Percentiles rank a stretch among this genome's conserved stretches.
These are phyloP conservation scores for Xenops minutus DNA, from an alignment of 2,797 vertebrate genomes.

Conservation along the genomic window DNA sequence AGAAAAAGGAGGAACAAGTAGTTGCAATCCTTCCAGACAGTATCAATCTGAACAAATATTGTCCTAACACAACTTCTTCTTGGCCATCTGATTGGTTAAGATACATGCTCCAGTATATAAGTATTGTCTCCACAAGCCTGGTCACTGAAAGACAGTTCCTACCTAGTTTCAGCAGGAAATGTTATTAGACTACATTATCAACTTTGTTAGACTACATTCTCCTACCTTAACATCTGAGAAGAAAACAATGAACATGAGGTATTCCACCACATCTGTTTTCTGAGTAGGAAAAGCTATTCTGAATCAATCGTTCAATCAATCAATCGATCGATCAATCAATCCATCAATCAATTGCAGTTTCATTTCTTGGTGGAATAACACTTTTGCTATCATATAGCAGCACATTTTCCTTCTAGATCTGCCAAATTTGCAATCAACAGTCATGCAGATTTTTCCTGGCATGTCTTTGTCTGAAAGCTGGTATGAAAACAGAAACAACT, in stretches of 20 bases:
- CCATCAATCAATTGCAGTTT: neutral
- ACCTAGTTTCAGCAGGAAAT: neutral
- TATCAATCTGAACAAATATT: neutral
- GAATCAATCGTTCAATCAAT: neutral
- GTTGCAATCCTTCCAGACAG: neutral
- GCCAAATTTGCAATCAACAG: neutral
- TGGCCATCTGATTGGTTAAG: neutral
- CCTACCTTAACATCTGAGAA: neutral
- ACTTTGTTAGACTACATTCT: neutral
- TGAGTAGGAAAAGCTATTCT: neutral
- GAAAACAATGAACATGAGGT: neutral
- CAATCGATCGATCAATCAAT: neutral
- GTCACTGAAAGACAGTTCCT: neutral
- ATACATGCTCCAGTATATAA: neutral
- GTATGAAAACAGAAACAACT: slow-evolving; percentile 26
- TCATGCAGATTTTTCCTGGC: neutral
- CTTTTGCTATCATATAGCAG: neutral
- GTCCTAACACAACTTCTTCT: neutral
- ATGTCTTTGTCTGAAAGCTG: neutral
- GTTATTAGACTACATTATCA: too few species aligned
- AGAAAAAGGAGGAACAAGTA: neutral
- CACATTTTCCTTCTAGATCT: neutral
- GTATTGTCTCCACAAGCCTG: neutral
- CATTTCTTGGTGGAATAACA: neutral
- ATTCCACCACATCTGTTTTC: neutral